Conservation (phyloP, 1,140 invertebrate genomes). For the Drosophila teissieri region DNA sequence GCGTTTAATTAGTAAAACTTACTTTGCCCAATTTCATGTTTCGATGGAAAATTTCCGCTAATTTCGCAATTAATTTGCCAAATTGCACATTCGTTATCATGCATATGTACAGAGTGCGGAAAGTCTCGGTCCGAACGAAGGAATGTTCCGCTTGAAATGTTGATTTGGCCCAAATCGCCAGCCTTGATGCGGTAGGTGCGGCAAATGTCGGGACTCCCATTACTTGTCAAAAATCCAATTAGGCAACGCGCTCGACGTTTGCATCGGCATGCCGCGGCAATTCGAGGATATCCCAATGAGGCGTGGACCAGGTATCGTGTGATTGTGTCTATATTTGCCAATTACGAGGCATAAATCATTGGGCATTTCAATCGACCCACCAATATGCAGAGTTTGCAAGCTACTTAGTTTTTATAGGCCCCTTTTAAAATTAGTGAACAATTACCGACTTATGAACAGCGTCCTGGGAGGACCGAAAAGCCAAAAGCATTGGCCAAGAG, state of each 20-base stretch:
- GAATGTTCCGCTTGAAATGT: constrained; percentile 23
- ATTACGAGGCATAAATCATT: not conserved
- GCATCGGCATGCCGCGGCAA: constrained; percentile 56
- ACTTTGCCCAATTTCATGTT: constrained; percentile 50
- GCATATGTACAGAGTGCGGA: constrained; percentile 38
- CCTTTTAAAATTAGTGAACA: constrained; percentile 44
- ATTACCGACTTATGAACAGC: constrained; percentile 51
- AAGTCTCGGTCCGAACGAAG: constrained; percentile 14
- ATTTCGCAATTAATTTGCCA: constrained; percentile 70
- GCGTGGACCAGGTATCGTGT: not conserved
- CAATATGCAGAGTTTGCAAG: constrained; percentile 2
- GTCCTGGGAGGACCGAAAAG: not conserved
- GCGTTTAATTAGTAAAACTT: constrained; percentile 67
- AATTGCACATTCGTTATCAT: constrained; percentile 58
- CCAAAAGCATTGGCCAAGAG: constrained; percentile 7
- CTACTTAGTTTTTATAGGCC: constrained; percentile 16
- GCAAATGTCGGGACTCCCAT: constrained; percentile 19
- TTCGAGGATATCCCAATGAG: constrained; percentile 44
- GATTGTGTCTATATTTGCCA: not conserved
- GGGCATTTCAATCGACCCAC: not conserved
- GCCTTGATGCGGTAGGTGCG: constrained; percentile 34
- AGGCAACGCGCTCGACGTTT: constrained; percentile 50
- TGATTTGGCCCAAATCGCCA: constrained; percentile 14
- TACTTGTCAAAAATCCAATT: constrained; percentile 74
- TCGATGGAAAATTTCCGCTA: constrained; percentile 37